These are phyloP conservation scores for Atethmia centrago DNA, from an alignment of 2,888 invertebrate species.

Conservation along the genomic window DNA sequence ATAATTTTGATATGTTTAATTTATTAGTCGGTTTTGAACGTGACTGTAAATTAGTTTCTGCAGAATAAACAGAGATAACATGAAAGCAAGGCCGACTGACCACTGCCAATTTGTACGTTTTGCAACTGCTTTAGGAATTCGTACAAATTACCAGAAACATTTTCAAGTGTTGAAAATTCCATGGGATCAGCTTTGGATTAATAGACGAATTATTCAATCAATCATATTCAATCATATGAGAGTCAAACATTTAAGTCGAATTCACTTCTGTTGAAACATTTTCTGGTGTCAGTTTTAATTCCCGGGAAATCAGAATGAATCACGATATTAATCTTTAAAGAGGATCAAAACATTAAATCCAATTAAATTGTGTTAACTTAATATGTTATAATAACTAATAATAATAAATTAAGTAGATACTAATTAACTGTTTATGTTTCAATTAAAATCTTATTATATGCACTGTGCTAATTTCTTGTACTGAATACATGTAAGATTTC, in stretches of 20 bases:
- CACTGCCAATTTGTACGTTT: constrained; percentile 64
- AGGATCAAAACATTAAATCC: not conserved
- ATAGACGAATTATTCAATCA: not conserved
- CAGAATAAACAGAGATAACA: constrained; percentile 58
- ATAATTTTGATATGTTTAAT: constrained; percentile 35
- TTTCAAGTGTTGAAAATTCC: constrained; percentile 31
- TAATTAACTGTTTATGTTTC: constrained; percentile 6
- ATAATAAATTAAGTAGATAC: not conserved
- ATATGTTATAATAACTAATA: constrained; percentile 1
- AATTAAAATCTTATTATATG: constrained; percentile 8
- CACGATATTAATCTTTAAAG: not conserved
- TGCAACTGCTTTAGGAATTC: constrained; percentile 63
- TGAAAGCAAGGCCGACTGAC: constrained; percentile 69
- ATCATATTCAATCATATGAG: not conserved
- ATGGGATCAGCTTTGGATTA: not conserved
- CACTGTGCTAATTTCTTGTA: constrained; percentile 13
- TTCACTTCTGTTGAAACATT: not conserved
- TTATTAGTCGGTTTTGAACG: constrained; percentile 37
- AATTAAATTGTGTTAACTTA: constrained; percentile 12
- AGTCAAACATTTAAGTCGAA: not conserved
- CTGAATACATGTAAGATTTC: constrained; percentile 37
- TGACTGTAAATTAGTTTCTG: constrained; percentile 40
- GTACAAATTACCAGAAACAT: constrained; percentile 54
- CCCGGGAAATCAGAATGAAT: not conserved
- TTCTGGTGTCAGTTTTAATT: constrained; percentile 1